Percentiles rank a stretch among this genome's conserved stretches.
phyloP scores from a whole-genome alignment of 37 sponge, comb jelly and placozoan species.

The Spongilla lacustris region DNA sequence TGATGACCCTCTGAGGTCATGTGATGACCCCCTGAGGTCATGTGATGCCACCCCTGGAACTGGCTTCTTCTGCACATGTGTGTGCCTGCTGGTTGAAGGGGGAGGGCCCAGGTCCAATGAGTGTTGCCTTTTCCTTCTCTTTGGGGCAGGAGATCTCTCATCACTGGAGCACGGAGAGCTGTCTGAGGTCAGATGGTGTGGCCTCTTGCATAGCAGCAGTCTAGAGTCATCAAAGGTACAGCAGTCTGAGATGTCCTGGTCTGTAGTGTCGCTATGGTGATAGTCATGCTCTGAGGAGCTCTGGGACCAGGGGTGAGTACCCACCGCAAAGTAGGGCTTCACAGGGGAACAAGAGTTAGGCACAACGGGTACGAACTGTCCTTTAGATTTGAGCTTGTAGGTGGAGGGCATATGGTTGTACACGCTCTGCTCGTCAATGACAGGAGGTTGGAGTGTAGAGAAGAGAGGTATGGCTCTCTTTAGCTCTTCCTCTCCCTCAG shows the following conservation, averaged over 20 bases:
- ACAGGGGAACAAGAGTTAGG: not conserved
- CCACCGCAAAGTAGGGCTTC: conserved; percentile 24
- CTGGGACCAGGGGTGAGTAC: not conserved
- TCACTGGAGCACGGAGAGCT: no score
- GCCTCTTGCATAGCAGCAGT: no score
- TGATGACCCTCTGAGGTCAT: not conserved
- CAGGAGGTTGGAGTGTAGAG: conserved; percentile 56
- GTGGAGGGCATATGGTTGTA: conserved; percentile 21
- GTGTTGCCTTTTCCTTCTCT: no score
- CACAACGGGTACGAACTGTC: conserved; percentile 54
- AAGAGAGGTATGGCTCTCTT: conserved; percentile 58
- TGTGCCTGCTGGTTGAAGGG: not conserved
- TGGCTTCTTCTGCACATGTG: not conserved
- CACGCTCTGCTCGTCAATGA: conserved; percentile 24
- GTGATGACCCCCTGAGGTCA: no score
- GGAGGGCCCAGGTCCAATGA: not conserved
- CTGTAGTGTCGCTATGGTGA: no score
- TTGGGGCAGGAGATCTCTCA: no score
- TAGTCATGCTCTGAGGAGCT: no score
- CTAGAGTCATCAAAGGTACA: no score
- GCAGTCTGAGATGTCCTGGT: no score
- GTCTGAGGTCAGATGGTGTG: no score
- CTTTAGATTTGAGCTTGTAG: conserved; percentile 46
- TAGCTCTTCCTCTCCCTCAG: conserved; percentile 67
- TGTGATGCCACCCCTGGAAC: no score